phyloP scores from a whole-genome alignment of 2,113 vertebrate genomes.

The Acrocephalus kingi region DNA sequence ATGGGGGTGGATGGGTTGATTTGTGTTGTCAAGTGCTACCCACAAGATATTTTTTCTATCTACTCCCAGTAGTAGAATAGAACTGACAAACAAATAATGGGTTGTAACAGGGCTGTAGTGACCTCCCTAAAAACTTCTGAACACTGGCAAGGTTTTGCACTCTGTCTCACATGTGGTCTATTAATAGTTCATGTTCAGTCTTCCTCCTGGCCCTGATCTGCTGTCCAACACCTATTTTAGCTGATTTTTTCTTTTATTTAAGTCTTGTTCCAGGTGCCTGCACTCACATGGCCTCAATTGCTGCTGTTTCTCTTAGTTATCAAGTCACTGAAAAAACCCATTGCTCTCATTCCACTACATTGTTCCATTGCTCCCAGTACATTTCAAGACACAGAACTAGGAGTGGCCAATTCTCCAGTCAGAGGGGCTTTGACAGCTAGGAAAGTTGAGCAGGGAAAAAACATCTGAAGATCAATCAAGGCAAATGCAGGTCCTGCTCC shows the following conservation, averaged over 20 bases:
- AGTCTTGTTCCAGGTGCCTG: neutral
- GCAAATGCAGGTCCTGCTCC: neutral
- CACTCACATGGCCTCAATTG: neutral
- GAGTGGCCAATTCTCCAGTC: neutral
- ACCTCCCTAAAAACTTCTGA: neutral
- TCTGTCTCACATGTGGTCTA: rapidly evolving
- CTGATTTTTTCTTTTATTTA: neutral
- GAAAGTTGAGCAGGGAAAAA: neutral
- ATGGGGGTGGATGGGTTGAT: neutral
- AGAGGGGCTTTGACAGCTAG: rapidly evolving
- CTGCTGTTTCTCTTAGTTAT: neutral
- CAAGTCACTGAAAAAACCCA: neutral
- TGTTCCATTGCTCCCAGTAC: neutral
- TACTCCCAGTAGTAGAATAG: neutral
- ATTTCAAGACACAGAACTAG: neutral
- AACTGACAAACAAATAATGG: neutral
- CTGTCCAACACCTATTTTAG: neutral
- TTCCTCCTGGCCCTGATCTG: neutral
- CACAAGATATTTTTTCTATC: neutral
- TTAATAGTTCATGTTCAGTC: neutral
- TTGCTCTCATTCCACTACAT: neutral
- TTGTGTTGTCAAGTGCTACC: neutral
- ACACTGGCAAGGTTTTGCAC: neutral
- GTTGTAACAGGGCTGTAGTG: neutral
- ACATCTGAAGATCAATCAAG: neutral